Evolutionary conservation across 2,113 vertebrate species (phyloP).

Genomic region (Tichodroma muraria): DNA sequence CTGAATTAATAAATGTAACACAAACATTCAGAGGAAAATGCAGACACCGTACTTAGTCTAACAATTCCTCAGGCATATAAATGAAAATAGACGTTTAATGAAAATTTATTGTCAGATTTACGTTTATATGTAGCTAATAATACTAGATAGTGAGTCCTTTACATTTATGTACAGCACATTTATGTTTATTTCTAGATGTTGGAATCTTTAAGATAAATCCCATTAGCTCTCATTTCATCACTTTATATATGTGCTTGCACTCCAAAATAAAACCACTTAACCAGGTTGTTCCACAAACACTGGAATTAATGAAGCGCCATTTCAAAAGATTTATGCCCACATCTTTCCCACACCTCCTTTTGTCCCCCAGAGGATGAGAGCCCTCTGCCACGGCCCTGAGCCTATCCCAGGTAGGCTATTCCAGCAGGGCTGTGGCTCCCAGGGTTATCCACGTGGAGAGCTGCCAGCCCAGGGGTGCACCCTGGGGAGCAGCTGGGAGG

Average conservation of each 20-base stretch:
- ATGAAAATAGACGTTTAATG: neutral
- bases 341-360: neutral
- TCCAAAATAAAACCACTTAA: neutral
- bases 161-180: neutral
- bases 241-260: neutral
- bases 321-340: neutral
- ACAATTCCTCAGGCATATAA: neutral
- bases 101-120: neutral
- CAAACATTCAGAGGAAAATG: neutral
- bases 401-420: neutral
- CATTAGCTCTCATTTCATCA: neutral
- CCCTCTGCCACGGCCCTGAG: neutral
- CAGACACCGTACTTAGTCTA: neutral
- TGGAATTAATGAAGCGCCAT: neutral
- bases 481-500: neutral
- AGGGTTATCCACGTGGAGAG: neutral
- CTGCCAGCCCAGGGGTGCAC: neutral
- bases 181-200: neutral
- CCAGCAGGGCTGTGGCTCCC: neutral
- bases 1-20: constrained; percentile 38
- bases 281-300: neutral
- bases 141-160: neutral
- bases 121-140: neutral
- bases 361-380: neutral
- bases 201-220: neutral